These are phyloP conservation scores for Poeciliopsis paucimaculata DNA, from an alignment of 2,797 vertebrate species.

Conservation along the genomic window DNA sequence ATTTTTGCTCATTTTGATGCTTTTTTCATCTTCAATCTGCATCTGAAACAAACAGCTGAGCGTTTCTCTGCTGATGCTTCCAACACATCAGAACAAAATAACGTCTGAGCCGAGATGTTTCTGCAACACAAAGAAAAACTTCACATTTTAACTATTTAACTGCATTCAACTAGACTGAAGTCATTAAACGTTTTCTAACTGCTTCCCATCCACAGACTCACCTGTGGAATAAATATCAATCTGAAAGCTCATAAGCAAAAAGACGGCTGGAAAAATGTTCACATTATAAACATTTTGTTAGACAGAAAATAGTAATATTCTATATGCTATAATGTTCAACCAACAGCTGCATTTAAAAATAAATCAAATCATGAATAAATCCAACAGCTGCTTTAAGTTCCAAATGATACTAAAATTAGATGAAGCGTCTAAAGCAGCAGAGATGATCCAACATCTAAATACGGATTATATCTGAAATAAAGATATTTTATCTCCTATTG, in stretches of 20 bases:
- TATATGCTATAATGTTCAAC: too few relatives aligned
- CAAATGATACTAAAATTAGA: not conserved
- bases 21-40: conserved; percentile 1
- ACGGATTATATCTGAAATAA: not conserved
- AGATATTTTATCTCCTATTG: not conserved
- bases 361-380: too few relatives aligned
- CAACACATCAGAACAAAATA: too few relatives aligned
- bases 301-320: too few relatives aligned
- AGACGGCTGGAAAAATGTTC: too few relatives aligned
- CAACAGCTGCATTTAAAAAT: too few relatives aligned
- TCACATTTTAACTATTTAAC: too few relatives aligned
- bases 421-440: not conserved
- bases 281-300: not conserved
- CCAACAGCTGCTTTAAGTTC: not conserved
- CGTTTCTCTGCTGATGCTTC: not conserved
- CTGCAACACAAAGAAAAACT: too few relatives aligned
- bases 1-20: not conserved
- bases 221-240: not conserved
- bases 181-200: not conserved
- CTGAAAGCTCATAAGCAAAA: too few relatives aligned
- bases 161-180: not conserved
- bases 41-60: not conserved
- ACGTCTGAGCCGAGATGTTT: too few relatives aligned
- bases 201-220: not conserved
- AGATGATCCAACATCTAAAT: not conserved